Conservation (phyloP, 1,140 invertebrate genomes). For the Aphaenogaster ashmeadi region DNA sequence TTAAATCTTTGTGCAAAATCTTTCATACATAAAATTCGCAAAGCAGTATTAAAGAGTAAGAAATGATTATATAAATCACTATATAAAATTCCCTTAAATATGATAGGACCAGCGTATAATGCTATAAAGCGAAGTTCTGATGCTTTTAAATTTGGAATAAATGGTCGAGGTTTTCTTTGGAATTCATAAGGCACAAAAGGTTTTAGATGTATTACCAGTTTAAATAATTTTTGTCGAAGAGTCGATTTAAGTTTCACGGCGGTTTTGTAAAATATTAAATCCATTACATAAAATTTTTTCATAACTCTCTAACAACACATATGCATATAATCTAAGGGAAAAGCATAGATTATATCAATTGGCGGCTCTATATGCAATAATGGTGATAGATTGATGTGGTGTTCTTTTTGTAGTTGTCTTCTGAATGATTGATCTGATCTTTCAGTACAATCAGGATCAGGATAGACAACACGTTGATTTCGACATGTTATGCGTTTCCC, state of each 20-base stretch:
- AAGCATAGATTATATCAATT: background rate
- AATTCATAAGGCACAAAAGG: background rate
- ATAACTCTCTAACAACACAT: background rate
- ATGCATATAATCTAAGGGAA: background rate
- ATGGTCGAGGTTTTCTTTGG: background rate
- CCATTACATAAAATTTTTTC: constrained; percentile 7
- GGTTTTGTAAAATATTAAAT: background rate
- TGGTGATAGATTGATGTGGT: background rate
- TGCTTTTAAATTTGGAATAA: background rate
- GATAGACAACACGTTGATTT: background rate
- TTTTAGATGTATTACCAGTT: background rate
- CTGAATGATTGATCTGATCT: background rate
- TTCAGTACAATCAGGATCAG: background rate
- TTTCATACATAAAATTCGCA: background rate
- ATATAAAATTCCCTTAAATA: background rate
- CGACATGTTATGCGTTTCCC: background rate
- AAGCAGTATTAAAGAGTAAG: background rate
- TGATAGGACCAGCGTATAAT: background rate
- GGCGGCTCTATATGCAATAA: background rate
- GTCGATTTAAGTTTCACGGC: background rate
- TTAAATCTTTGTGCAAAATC: background rate
- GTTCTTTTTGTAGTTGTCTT: background rate
- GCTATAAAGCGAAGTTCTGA: background rate
- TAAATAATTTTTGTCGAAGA: background rate
- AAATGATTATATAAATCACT: background rate